phyloP scores from a whole-genome alignment of 1,140 invertebrate species.

The Drosophila parvula region DNA sequence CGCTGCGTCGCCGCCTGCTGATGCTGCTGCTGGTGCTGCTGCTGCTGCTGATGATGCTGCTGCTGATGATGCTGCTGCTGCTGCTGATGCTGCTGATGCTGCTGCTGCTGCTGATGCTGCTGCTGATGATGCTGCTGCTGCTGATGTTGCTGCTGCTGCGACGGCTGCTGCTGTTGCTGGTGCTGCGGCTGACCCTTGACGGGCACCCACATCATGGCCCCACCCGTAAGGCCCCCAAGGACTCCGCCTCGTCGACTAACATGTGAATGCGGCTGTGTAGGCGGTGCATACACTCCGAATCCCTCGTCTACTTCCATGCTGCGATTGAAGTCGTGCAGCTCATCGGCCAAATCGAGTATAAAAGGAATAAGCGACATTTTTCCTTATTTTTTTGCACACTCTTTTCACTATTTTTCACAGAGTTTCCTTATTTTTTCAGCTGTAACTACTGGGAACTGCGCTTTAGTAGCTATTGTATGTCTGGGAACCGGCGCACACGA shows the following conservation, averaged over 20 bases:
- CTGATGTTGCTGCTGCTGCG: conserved; percentile 50
- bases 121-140: conserved; percentile 38
- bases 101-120: conserved; percentile 47
- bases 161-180: no score
- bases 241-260: conserved; percentile 48
- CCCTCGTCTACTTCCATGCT: conserved; percentile 77
- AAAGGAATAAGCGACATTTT: conserved; percentile 81
- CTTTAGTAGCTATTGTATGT: conserved; percentile 13
- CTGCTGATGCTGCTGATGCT: conserved; percentile 65
- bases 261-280: conserved; percentile 33
- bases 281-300: conserved; percentile 64
- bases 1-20: conserved; percentile 54
- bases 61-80: conserved; percentile 51
- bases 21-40: conserved; percentile 33
- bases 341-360: conserved; percentile 81
- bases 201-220: conserved; percentile 70
- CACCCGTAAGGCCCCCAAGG: conserved; percentile 17
- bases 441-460: conserved; percentile 4
- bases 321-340: conserved; percentile 77
- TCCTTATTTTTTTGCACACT: conserved; percentile 2
- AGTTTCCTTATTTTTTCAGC: not conserved
- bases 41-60: conserved; percentile 66
- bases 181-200: conserved; percentile 44
- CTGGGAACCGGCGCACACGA: conserved; percentile 53
- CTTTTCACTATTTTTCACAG: conserved; percentile 5